A percentile compares a stretch with the other conserved stretches of the same genome.
Evolutionary conservation across 1,140 invertebrate genomes (phyloP).

Genomic region (Dreissena rostriformis): DNA sequence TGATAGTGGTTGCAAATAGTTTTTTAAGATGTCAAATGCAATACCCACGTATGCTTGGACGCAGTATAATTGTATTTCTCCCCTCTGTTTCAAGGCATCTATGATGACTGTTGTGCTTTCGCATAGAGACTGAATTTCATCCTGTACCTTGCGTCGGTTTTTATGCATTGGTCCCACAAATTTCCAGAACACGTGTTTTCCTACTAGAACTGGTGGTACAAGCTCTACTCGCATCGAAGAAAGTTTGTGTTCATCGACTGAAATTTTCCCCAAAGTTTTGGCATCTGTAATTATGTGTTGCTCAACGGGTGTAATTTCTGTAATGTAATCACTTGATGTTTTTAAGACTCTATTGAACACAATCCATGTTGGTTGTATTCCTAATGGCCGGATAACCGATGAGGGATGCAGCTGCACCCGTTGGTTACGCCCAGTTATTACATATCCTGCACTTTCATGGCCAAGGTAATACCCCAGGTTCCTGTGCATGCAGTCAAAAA

Average conservation of each 20-base stretch:
- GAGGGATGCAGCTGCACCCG: slow-evolving; percentile 73
- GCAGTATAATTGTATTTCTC: slow-evolving; percentile 63
- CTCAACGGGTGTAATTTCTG: slow-evolving; percentile 67
- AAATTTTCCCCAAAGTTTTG: slow-evolving; percentile 38
- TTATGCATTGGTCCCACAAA: slow-evolving; percentile 68
- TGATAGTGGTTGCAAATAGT: slow-evolving; percentile 26
- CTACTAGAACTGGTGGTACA: slow-evolving; percentile 61
- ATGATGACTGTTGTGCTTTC: slow-evolving; percentile 57
- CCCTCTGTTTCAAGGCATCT: slow-evolving; percentile 63
- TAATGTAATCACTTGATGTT: slow-evolving; percentile 73
- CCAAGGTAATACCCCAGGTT: slow-evolving; percentile 71
- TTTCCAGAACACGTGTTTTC: slow-evolving; percentile 58
- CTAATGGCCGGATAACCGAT: slow-evolving; percentile 62
- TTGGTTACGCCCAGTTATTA: slow-evolving; percentile 56
- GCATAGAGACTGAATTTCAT: slow-evolving; percentile 25
- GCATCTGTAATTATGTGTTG: slow-evolving; percentile 62
- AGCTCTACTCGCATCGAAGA: slow-evolving; percentile 43
- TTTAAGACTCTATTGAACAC: slow-evolving; percentile 67
- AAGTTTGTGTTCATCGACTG: slow-evolving; percentile 57
- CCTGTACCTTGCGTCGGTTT: slow-evolving; percentile 61
- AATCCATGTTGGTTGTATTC: slow-evolving; percentile 67
- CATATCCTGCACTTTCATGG: slow-evolving; percentile 70
- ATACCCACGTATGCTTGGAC: slow-evolving; percentile 3
- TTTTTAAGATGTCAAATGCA: slow-evolving; percentile 7
- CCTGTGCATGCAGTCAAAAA: slow-evolving; percentile 60